phyloP scores from a whole-genome alignment of 2,888 invertebrate species.

The Philereme transversata region DNA sequence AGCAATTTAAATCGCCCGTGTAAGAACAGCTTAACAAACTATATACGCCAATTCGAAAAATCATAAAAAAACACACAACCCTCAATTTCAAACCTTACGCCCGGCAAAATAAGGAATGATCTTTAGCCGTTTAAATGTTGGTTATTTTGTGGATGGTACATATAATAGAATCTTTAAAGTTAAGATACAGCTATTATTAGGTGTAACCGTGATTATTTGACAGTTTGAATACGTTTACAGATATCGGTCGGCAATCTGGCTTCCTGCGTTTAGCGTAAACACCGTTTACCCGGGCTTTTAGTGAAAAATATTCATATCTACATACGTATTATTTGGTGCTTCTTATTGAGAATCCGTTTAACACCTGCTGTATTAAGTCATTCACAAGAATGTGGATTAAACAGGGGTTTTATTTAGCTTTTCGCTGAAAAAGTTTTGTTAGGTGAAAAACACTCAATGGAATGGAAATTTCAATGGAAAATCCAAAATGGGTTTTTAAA shows the following conservation, averaged over 20 bases:
- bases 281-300: slow-evolving; percentile 65
- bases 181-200: slow-evolving; percentile 78
- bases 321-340: slow-evolving; percentile 54
- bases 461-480: no score
- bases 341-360: slow-evolving; percentile 54
- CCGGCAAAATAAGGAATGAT: slow-evolving; percentile 27
- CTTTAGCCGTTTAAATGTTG: slow-evolving; percentile 40
- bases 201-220: slow-evolving; percentile 82
- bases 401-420: slow-evolving; percentile 17
- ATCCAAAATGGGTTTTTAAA: no score
- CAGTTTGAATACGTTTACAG: slow-evolving; percentile 84
- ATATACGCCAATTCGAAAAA: slow-evolving; percentile 61
- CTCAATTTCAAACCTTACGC: slow-evolving; percentile 49
- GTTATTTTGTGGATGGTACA: slow-evolving; percentile 53
- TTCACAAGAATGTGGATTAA: slow-evolving; percentile 16
- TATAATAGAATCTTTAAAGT: slow-evolving; percentile 76
- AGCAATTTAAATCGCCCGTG: no score
- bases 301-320: slow-evolving; percentile 63
- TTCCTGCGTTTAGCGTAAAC: slow-evolving; percentile 80
- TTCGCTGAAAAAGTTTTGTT: slow-evolving; percentile 14
- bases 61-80: slow-evolving; percentile 57
- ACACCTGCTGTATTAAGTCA: slow-evolving; percentile 38
- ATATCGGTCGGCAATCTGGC: slow-evolving; percentile 81
- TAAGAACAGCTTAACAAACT: slow-evolving; percentile 56
- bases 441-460: background rate